phyloP scores from a whole-genome alignment of 1,140 invertebrate genomes.

The silkworm (Bombyx mori) region DNA sequence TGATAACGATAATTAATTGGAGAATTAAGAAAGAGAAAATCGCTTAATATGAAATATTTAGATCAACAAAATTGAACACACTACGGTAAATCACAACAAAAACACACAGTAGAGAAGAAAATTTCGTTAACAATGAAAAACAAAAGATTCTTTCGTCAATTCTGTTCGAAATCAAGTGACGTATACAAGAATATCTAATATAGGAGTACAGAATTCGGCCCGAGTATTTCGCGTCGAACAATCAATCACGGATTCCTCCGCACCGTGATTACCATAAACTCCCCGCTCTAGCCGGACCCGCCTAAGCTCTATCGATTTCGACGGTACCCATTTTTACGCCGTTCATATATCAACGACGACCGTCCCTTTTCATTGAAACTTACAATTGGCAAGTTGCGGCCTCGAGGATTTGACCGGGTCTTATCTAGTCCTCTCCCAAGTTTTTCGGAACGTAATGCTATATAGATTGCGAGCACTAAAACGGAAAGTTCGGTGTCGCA shows the following conservation, averaged over 20 bases:
- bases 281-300: conserved; percentile 58
- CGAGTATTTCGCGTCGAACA: conserved; percentile 33
- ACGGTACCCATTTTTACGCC: conserved; percentile 47
- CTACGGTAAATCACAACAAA: too few species aligned
- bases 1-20: too few species aligned
- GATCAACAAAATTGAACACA: too few species aligned
- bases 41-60: too few species aligned
- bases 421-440: conserved; percentile 26
- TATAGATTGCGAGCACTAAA: too few species aligned
- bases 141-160: too few species aligned
- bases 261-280: conserved; percentile 67
- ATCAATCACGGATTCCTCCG: conserved; percentile 62
- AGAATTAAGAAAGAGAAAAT: too few species aligned
- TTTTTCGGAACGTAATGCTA: background rate
- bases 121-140: too few species aligned
- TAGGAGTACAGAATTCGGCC: background rate
- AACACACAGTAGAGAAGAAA: too few species aligned
- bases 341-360: conserved; percentile 52
- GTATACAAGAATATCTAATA: too few species aligned
- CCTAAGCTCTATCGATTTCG: conserved; percentile 58
- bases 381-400: conserved; percentile 45
- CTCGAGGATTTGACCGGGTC: conserved; percentile 34
- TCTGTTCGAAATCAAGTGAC: too few species aligned
- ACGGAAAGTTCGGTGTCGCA: too few species aligned
- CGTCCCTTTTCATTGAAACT: conserved; percentile 57